Base-by-base conservation (phyloP, 2,797 vertebrate species). In the Vultur gryphus region DNA sequence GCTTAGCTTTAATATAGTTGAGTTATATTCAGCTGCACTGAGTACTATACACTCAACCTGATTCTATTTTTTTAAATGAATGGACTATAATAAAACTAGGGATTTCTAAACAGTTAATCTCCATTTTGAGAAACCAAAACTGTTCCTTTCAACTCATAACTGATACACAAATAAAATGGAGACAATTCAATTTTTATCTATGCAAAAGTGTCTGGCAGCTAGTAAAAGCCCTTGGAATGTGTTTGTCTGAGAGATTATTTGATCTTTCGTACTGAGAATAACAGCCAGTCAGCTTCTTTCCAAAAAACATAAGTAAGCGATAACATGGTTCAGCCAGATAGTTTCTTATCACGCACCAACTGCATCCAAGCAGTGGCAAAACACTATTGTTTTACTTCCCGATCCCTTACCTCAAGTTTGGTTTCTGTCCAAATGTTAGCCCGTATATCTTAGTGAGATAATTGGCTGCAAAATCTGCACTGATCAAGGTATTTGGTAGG, bases 391-490 rank as follows among this genome's bases (percentile, higher is more conserved):
- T 96, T 78, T 35, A 84, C 52, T 76, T 92, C 77, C 92, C 33
- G 29, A 61, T 88, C 70, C 79, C 87, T 96, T 98, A 99, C 99
- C 98, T 99, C 94, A 99, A 93, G 79, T 98, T 98, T 90, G 99
- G 99, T 97, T 99, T 99, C 92, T 99, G 98, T 83, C 99, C 99
- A 97, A 99, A 99, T 5, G 99, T 99, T 91, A 99, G 98, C 21
- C 98, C 99, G 90, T 98, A 99, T 97, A 99, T 99, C 97, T 98
- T 99, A 58, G 98, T 99, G 48, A 99, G 99, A 95, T 99, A 98
- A 98, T 99, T 99, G 72, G 99, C 99, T 78, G 99, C 99, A 80
- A 99, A 99, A 97, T 99, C 99, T 83, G 99, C 99, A 37, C 99
- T 99, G 89, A 99, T 98, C 97, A 99, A 98, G 65, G 99, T 98